Conservation (phyloP, 2,113 vertebrate genomes). For the Caretta caretta region DNA sequence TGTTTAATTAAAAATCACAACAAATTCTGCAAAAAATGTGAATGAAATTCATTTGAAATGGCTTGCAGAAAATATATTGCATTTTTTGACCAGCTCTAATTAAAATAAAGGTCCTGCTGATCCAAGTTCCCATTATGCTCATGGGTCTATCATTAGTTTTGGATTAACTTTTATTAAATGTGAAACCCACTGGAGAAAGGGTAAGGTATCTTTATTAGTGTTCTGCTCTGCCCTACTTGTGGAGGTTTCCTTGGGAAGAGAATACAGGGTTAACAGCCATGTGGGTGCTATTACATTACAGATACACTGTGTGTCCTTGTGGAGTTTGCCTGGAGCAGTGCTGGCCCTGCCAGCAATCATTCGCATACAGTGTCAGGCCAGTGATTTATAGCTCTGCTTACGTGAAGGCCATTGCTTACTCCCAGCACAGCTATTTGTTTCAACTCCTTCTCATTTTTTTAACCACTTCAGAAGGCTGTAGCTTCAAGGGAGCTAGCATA, state of each 20-base stretch:
- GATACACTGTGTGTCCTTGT: conserved; percentile 45
- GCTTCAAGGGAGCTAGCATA: conserved; percentile 43
- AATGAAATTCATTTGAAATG: background rate
- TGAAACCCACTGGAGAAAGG: background rate
- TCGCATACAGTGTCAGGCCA: conserved; percentile 59
- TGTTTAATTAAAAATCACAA: background rate
- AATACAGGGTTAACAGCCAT: conserved; percentile 41
- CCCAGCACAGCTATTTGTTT: conserved; percentile 86
- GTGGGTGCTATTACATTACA: conserved; percentile 41
- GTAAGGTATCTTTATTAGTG: accelerated
- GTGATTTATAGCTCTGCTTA: conserved; percentile 92
- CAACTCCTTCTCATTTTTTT: conserved; percentile 75
- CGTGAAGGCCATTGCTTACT: conserved; percentile 87
- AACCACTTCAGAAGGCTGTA: conserved; percentile 41
- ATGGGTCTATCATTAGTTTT: background rate
- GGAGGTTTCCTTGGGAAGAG: background rate
- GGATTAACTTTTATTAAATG: background rate
- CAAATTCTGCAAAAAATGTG: background rate
- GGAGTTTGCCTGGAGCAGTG: conserved; percentile 62
- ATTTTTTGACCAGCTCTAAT: background rate
- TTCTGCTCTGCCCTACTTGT: background rate
- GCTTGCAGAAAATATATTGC: accelerated
- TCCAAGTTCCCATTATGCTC: background rate
- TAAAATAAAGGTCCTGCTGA: background rate
- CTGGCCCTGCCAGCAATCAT: conserved; percentile 51